phyloP scores from a whole-genome alignment of 2,888 invertebrate species.

The Apantesis nais region DNA sequence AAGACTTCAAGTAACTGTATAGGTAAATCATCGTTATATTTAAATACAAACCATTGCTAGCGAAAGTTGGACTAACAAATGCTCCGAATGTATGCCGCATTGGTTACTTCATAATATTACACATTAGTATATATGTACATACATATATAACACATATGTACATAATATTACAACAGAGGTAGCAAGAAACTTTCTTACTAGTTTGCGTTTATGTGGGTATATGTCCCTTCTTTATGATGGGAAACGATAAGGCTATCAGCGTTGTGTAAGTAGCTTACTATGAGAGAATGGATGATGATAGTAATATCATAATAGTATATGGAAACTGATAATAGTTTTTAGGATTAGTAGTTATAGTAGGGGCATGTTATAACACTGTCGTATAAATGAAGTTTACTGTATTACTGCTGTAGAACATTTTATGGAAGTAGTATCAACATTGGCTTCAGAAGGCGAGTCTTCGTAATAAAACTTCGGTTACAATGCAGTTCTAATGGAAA shows the following conservation, averaged over 20 bases:
- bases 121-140: no score
- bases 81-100: not conserved
- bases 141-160: no score
- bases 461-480: no score
- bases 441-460: no score
- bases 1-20: not conserved
- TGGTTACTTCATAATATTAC: not conserved
- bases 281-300: not conserved
- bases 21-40: not conserved
- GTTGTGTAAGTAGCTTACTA: not conserved
- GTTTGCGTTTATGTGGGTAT: not conserved
- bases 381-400: no score
- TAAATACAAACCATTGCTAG: not conserved
- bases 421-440: not conserved
- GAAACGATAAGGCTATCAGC: not conserved
- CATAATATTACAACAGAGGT: no score
- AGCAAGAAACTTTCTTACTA: not conserved
- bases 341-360: no score
- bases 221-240: not conserved
- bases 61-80: not conserved
- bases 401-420: not conserved
- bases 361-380: no score
- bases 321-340: not conserved
- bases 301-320: not conserved
- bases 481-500: constrained; percentile 68